These are phyloP conservation scores for Noturus placidus DNA, from an alignment of 2,113 vertebrate species.

Conservation along the genomic window DNA sequence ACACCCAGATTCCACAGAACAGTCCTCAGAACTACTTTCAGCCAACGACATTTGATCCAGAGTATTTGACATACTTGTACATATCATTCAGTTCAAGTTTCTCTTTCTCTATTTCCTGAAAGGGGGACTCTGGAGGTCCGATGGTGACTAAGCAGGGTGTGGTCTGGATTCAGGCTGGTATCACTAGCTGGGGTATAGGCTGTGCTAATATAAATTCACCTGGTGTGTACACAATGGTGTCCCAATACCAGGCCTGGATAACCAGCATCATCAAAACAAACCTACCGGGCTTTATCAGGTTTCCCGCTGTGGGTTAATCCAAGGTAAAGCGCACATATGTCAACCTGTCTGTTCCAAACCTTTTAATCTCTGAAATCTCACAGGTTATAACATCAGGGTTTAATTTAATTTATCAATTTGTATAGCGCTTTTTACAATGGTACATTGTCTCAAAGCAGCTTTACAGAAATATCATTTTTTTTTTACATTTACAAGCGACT, in stretches of 20 bases:
- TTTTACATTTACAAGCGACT: too few relatives aligned
- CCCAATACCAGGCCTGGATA: slow-evolving; percentile 44
- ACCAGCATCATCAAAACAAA: background rate
- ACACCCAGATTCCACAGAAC: background rate
- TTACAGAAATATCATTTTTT: too few relatives aligned
- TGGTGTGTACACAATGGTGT: slow-evolving; percentile 36
- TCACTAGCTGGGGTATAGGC: slow-evolving; percentile 49
- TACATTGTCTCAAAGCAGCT: too few relatives aligned
- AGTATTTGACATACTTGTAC: background rate
- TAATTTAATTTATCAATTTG: too few relatives aligned
- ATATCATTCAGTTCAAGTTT: background rate
- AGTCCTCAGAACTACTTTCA: background rate
- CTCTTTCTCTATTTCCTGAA: background rate
- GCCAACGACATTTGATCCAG: background rate
- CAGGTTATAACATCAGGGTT: too few relatives aligned
- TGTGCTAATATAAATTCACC: slow-evolving; percentile 21
- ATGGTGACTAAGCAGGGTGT: slow-evolving; percentile 32
- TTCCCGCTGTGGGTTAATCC: background rate
- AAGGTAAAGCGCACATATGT: background rate
- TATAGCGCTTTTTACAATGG: too few relatives aligned
- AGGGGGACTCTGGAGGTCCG: slow-evolving; percentile 50
- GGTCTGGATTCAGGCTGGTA: slow-evolving; percentile 45
- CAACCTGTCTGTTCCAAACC: background rate
- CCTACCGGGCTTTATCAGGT: slow-evolving; percentile 33
- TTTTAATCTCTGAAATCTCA: too few relatives aligned